Evolutionary conservation across 2,888 invertebrate genomes (phyloP).

Genomic region (Synanthedon myopaeformis): DNA sequence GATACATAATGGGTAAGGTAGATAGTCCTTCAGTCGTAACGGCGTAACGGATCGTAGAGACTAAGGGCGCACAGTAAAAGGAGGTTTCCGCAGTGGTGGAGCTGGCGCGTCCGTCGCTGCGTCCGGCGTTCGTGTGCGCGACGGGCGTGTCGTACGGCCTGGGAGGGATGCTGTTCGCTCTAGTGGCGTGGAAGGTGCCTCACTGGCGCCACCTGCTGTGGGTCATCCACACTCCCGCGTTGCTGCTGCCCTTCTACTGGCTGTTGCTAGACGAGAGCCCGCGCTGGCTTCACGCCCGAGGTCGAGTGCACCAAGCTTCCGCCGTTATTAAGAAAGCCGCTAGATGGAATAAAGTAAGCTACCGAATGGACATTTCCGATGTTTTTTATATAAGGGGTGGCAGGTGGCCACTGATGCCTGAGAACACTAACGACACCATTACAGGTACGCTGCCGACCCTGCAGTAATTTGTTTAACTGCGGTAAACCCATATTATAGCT

Average conservation of each 20-base stretch:
- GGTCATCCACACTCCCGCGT: constrained; percentile 74
- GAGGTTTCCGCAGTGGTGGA: constrained; percentile 35
- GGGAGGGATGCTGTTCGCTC: constrained; percentile 64
- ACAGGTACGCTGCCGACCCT: too few relatives aligned
- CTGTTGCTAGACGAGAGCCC: constrained; percentile 79
- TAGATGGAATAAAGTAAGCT: constrained; percentile 68
- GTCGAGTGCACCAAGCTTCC: constrained; percentile 67
- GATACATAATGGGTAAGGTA: constrained; percentile 51
- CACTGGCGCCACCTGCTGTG: constrained; percentile 78
- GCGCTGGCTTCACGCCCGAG: constrained; percentile 79
- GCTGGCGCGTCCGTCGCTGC: constrained; percentile 44
- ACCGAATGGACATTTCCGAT: too few relatives aligned
- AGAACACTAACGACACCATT: too few relatives aligned
- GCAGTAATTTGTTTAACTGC: too few relatives aligned
- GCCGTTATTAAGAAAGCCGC: constrained; percentile 73
- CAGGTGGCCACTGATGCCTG: too few relatives aligned
- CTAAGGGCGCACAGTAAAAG: too few relatives aligned
- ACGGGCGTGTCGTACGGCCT: constrained; percentile 59
- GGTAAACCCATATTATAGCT: too few relatives aligned
- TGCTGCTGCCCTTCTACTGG: constrained; percentile 75
- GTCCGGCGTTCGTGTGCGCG: constrained; percentile 49
- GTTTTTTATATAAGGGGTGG: too few relatives aligned
- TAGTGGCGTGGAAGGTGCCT: constrained; percentile 51
- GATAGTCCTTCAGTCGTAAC: too few relatives aligned
- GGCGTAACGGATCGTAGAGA: too few relatives aligned